Evolutionary conservation across 2,888 invertebrate genomes (phyloP).

Genomic region (Muscina levida): DNA sequence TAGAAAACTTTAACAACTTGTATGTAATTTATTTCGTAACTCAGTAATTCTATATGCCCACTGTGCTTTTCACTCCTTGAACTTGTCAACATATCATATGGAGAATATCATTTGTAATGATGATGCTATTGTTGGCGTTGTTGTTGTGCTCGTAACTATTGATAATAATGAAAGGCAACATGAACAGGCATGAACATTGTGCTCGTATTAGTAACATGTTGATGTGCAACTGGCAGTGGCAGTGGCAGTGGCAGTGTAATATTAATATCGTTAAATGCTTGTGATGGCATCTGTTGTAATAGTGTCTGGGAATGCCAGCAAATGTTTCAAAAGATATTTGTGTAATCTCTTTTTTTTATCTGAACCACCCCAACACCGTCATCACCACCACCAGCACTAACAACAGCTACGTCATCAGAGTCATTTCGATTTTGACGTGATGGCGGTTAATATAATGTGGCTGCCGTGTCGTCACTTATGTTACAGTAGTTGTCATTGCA

Average conservation of each 20-base stretch:
- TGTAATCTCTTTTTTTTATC: not conserved
- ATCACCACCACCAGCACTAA: not conserved
- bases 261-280: constrained; percentile 14
- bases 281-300: constrained; percentile 9
- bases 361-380: too few relatives aligned
- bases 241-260: not conserved
- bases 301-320: not conserved
- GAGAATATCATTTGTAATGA: constrained; percentile 16
- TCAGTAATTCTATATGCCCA: too few relatives aligned
- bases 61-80: not conserved
- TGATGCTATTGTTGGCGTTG: constrained; percentile 7
- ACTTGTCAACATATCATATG: not conserved
- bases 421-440: not conserved
- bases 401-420: not conserved
- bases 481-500: constrained; percentile 29
- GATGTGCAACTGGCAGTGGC: not conserved
- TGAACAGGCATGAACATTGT: not conserved
- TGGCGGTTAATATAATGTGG: not conserved
- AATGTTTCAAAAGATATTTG: constrained; percentile 3
- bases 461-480: not conserved
- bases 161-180: constrained; percentile 11
- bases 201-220: not conserved
- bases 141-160: constrained; percentile 4
- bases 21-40: too few relatives aligned
- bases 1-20: too few relatives aligned